Evolutionary conservation across 1,140 invertebrate genomes (phyloP).

Genomic region (Chionoecetes opilio): DNA sequence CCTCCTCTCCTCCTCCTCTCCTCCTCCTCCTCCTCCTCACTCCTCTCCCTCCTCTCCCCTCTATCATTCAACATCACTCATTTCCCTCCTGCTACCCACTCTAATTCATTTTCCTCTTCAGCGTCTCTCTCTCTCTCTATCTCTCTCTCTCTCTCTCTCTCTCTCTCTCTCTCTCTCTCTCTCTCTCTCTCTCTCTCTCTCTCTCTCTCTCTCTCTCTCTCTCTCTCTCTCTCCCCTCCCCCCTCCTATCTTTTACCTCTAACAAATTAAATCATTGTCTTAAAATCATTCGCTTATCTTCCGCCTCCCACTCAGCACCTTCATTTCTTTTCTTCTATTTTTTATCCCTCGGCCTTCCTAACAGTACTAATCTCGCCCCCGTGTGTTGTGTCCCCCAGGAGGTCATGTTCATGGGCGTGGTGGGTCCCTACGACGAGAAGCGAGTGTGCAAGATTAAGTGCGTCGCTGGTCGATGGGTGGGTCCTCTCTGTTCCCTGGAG

Average conservation of each 20-base stretch:
- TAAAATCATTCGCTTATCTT: not conserved
- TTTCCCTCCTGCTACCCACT: not conserved
- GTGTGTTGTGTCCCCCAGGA: constrained; percentile 76
- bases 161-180: constrained; percentile 43
- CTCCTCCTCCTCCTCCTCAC: not conserved
- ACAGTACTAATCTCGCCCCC: not conserved
- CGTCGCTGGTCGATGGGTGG: constrained; percentile 91
- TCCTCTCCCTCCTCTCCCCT: not conserved
- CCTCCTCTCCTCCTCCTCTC: not conserved
- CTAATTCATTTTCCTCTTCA: not conserved
- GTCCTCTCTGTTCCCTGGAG: constrained; percentile 87
- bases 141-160: constrained; percentile 17
- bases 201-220: not conserved
- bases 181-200: constrained; percentile 40
- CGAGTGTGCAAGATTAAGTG: constrained; percentile 92
- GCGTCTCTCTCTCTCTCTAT: not conserved
- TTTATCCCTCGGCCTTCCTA: not conserved
- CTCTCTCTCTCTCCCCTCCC: not conserved
- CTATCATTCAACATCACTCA: not conserved
- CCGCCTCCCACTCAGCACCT: not conserved
- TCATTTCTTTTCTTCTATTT: not conserved
- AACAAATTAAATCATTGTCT: not conserved
- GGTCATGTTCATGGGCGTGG: constrained; percentile 87
- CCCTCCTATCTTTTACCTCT: too few species aligned
- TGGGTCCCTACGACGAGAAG: constrained; percentile 88